Evolutionary conservation across 2,888 invertebrate species (phyloP).

Genomic region (Lithodes maja): DNA sequence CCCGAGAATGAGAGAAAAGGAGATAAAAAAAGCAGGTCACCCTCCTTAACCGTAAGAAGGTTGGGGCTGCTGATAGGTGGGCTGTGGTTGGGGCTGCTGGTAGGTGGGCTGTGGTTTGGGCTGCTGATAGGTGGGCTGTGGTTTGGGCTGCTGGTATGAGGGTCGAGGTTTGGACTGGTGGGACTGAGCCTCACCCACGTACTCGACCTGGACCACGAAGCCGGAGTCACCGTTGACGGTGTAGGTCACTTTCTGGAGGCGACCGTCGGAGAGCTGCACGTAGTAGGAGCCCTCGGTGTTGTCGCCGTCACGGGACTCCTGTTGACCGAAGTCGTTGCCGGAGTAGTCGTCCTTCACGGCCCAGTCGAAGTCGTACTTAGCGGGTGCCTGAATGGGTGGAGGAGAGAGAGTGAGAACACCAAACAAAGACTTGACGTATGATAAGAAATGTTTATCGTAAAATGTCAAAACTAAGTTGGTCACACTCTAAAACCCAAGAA

Average conservation of each 20-base stretch:
- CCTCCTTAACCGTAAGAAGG: neutral
- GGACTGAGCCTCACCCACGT: constrained; percentile 52
- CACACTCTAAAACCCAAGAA: too few relatives aligned
- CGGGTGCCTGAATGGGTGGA: neutral
- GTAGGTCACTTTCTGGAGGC: constrained; percentile 57
- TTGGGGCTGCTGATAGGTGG: constrained; percentile 10
- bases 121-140: constrained; percentile 5
- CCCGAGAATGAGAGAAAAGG: too few relatives aligned
- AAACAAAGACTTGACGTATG: neutral
- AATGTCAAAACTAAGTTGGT: too few relatives aligned
- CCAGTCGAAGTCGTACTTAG: constrained; percentile 79
- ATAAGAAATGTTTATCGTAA: too few relatives aligned
- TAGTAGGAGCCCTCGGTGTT: constrained; percentile 46
- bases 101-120: neutral
- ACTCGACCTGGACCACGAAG: constrained; percentile 53
- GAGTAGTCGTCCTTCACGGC: constrained; percentile 79
- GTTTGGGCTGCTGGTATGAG: neutral
- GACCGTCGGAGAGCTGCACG: constrained; percentile 58
- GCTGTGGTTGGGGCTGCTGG: neutral
- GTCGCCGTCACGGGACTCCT: constrained; percentile 77
- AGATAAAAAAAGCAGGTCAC: too few relatives aligned
- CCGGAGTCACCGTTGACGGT: constrained; percentile 54
- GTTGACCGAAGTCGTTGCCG: constrained; percentile 81
- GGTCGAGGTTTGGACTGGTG: neutral
- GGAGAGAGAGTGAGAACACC: neutral